Conservation (phyloP, 2,797 vertebrate genomes). For the Fratercula arctica region DNA sequence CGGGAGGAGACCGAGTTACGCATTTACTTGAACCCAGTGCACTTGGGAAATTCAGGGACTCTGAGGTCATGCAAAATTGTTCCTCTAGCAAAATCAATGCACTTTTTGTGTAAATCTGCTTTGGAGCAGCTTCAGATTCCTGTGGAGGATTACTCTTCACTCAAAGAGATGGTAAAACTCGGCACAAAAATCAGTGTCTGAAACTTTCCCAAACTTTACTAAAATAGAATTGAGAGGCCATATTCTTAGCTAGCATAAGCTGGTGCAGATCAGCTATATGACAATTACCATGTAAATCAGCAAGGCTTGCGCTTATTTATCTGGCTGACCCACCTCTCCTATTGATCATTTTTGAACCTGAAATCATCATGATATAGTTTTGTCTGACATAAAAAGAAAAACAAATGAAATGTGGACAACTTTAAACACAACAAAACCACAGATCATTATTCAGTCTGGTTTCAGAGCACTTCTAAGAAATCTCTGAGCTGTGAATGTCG, state of each 20-base stretch:
- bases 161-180: neutral
- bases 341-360: constrained; percentile 50
- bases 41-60: neutral
- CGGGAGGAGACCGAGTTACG: neutral
- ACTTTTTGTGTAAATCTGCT: constrained; percentile 44
- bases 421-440: neutral
- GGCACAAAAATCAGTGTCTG: neutral
- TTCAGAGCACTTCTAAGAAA: neutral
- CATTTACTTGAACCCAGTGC: neutral
- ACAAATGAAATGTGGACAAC: neutral
- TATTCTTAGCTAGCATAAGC: neutral
- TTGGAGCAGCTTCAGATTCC: constrained; percentile 7
- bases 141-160: neutral
- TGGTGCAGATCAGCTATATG: neutral
- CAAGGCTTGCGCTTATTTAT: constrained; percentile 39
- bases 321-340: constrained; percentile 55
- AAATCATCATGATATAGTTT: neutral
- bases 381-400: neutral
- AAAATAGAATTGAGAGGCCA: constrained; percentile 44
- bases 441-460: neutral
- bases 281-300: constrained; percentile 9
- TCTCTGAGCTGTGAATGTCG: neutral
- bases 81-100: constrained; percentile 3
- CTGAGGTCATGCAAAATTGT: neutral
- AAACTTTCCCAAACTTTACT: constrained; percentile 37